Conservation (phyloP, 2,113 vertebrate genomes). For the Antigone vipio region DNA sequence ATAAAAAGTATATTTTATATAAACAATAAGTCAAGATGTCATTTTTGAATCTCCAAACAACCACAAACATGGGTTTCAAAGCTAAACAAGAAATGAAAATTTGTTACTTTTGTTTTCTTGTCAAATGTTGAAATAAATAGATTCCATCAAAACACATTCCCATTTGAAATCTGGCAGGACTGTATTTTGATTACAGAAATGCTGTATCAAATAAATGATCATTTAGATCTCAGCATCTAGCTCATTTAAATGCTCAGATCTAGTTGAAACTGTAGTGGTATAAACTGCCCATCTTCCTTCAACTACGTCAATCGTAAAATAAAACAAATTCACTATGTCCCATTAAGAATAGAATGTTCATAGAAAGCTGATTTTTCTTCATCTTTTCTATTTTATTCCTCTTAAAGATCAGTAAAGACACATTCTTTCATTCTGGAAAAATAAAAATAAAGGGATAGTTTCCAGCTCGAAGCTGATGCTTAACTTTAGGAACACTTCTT, state of each 20-base stretch:
- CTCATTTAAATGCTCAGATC: background rate
- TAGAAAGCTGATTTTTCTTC: background rate
- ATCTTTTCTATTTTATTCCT: background rate
- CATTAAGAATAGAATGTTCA: background rate
- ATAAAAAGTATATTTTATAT: background rate
- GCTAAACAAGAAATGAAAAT: background rate
- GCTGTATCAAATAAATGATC: background rate
- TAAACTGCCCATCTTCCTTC: background rate
- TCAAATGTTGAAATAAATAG: background rate
- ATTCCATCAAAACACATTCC: background rate
- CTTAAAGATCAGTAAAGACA: background rate
- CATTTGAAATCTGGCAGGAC: background rate
- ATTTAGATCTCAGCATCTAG: background rate
- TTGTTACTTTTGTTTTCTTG: background rate
- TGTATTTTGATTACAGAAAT: background rate
- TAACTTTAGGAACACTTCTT: background rate
- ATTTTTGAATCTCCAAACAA: background rate
- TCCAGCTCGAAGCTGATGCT: background rate
- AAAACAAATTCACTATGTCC: background rate
- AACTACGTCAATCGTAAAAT: background rate
- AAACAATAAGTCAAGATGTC: background rate
- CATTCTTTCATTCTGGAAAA: background rate
- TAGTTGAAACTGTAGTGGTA: background rate
- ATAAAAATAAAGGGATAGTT: background rate
- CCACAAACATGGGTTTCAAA: background rate